phyloP scores from a whole-genome alignment of 2,113 vertebrate genomes.

The Microtus oregoni region DNA sequence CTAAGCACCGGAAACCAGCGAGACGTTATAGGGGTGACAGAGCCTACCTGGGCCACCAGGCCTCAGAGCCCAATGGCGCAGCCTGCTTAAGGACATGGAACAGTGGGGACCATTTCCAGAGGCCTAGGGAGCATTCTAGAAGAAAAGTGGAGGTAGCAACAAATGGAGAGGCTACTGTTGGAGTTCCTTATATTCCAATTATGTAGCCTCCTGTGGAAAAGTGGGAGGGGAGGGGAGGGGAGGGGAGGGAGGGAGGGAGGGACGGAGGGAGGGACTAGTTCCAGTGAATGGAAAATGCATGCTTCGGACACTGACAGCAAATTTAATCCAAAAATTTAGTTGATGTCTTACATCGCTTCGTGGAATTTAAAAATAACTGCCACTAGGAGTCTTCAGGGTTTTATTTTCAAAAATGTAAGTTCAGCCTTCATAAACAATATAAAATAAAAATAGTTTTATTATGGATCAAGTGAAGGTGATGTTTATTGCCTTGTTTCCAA shows the following conservation, averaged over 20 bases:
- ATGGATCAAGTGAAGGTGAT: neutral
- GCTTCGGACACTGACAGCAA: neutral
- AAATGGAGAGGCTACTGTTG: neutral
- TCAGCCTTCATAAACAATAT: constrained; percentile 33
- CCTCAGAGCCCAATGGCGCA: neutral
- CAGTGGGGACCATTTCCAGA: neutral
- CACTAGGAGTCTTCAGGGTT: neutral
- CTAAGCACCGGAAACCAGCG: neutral
- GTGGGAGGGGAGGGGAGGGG: neutral
- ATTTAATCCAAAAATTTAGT: neutral
- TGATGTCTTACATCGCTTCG: neutral
- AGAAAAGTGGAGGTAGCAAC: neutral
- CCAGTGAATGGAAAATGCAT: neutral
- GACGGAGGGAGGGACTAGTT: neutral
- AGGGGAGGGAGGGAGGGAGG: neutral
- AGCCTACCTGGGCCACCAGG: neutral
- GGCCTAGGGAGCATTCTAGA: neutral
- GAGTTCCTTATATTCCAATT: neutral
- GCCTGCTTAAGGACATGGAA: neutral
- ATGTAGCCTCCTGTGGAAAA: neutral
- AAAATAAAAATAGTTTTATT: constrained; percentile 47
- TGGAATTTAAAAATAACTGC: constrained; percentile 44
- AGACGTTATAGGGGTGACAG: neutral
- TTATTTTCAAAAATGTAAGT: constrained; percentile 54
- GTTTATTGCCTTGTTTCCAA: constrained; percentile 46